Evolutionary conservation across 2,888 invertebrate species (phyloP).

Genomic region (Eurois occulta): DNA sequence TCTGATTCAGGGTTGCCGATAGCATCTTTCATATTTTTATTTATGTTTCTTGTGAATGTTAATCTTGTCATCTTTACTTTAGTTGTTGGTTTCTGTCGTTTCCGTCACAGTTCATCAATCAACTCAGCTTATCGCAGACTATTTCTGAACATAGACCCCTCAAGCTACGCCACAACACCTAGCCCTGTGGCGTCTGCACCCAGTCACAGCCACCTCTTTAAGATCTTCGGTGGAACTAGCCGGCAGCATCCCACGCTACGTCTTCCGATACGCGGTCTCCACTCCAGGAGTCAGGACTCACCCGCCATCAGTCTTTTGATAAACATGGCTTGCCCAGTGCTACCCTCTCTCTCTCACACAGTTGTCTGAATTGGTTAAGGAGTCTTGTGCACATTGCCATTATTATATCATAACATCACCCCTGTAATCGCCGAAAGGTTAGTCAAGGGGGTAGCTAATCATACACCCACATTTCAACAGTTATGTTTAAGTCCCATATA

Average conservation of each 20-base stretch:
- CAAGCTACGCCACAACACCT: background rate
- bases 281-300: background rate
- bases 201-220: background rate
- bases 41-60: background rate
- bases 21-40: background rate
- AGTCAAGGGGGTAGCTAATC: background rate
- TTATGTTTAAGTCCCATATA: background rate
- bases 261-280: background rate
- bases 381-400: background rate
- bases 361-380: background rate
- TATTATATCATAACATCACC: background rate
- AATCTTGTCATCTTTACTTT: background rate
- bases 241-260: background rate
- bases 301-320: background rate
- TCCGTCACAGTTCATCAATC: background rate
- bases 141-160: background rate
- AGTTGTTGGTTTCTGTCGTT: background rate
- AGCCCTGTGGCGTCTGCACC: background rate
- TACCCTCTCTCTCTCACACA: background rate
- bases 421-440: background rate
- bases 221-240: no score
- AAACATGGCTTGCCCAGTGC: background rate
- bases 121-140: background rate
- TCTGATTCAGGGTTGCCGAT: conserved; percentile 51
- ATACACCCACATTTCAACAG: background rate